These are phyloP conservation scores for Harmothoe impar DNA, from an alignment of 2,888 invertebrate genomes.

Conservation along the genomic window DNA sequence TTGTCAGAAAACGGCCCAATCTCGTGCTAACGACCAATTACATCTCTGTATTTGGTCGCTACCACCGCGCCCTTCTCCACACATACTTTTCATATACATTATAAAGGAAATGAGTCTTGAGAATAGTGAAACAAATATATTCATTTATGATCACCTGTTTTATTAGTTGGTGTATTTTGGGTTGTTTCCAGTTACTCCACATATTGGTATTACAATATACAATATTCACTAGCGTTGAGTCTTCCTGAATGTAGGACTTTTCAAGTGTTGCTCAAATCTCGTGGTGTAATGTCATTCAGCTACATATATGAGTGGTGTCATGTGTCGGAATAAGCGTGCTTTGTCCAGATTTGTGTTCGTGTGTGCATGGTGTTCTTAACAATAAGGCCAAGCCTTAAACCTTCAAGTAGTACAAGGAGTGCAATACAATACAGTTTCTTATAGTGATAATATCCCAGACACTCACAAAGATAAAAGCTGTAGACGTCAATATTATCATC, in stretches of 20 bases:
- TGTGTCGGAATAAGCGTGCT: not conserved
- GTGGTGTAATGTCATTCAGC: not conserved
- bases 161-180: not conserved
- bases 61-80: conserved; percentile 29
- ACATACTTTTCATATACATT: not conserved
- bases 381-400: conserved; percentile 7
- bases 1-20: not conserved
- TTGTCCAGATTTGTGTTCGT: not conserved
- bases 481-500: not conserved
- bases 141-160: not conserved
- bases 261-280: not conserved
- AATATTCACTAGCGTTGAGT: not conserved
- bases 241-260: not conserved
- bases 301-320: not conserved
- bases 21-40: conserved; percentile 51
- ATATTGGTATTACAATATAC: not conserved
- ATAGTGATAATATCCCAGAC: not conserved
- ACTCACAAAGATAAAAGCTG: not conserved
- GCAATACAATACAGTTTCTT: not conserved
- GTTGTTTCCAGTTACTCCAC: not conserved
- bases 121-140: not conserved
- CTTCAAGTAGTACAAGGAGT: not conserved
- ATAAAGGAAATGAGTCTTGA: not conserved
- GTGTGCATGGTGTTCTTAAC: not conserved
- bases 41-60: conserved; percentile 10